Evolutionary conservation across 2,113 vertebrate genomes (phyloP).

Genomic region (Acanthochromis polyacanthus): DNA sequence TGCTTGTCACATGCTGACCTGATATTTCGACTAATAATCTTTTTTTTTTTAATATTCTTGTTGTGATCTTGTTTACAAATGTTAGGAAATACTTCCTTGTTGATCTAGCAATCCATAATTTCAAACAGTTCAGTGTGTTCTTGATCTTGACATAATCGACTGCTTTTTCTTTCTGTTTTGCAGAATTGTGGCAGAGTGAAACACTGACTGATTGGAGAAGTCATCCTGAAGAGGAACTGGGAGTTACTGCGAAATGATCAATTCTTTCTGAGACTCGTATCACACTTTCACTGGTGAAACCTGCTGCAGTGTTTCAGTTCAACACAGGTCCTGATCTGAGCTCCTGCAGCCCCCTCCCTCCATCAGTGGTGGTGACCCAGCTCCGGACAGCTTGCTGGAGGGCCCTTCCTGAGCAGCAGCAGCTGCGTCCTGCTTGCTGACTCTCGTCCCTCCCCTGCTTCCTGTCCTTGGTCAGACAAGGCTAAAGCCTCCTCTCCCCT

Average conservation of each 20-base stretch:
- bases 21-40: no score
- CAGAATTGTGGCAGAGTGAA: constrained; percentile 42
- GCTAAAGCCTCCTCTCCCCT: constrained; percentile 72
- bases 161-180: constrained; percentile 35
- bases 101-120: neutral
- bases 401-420: constrained; percentile 85
- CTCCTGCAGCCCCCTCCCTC: constrained; percentile 44
- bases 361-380: constrained; percentile 69
- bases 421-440: constrained; percentile 86
- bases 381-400: constrained; percentile 77
- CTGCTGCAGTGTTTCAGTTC: constrained; percentile 41
- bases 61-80: neutral
- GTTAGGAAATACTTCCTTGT: constrained; percentile 1
- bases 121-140: neutral
- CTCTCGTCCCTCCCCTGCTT: constrained; percentile 81
- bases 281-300: constrained; percentile 25
- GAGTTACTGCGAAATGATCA: constrained; percentile 21
- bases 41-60: no score
- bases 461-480: constrained; percentile 87
- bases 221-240: constrained; percentile 8
- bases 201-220: constrained; percentile 14
- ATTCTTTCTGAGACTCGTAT: constrained; percentile 40
- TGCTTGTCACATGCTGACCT: constrained; percentile 9
- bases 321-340: constrained; percentile 55
- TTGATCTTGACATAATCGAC: neutral